Conservation (phyloP, 2,113 vertebrate genomes). For the Puntigrus tetrazona region DNA sequence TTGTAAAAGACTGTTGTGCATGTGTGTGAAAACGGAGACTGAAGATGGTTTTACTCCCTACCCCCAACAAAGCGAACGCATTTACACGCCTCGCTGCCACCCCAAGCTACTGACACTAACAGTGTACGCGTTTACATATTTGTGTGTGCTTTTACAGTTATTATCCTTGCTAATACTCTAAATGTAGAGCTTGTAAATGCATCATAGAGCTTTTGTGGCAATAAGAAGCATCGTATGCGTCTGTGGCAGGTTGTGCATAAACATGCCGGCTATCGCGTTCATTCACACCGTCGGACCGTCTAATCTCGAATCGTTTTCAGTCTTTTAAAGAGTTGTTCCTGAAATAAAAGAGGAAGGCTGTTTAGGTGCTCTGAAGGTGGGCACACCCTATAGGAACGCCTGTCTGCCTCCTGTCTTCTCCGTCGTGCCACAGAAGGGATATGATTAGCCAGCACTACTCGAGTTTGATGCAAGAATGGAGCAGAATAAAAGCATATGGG, state of each 20-base stretch:
- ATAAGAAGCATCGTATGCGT: neutral
- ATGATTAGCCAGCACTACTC: conserved; percentile 53
- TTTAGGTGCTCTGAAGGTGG: conserved; percentile 23
- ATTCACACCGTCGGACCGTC: neutral
- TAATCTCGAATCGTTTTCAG: neutral
- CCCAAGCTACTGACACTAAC: conserved; percentile 36
- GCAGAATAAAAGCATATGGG: conserved; percentile 44
- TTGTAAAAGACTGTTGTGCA: neutral
- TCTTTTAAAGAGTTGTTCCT: conserved; percentile 27
- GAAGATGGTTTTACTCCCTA: conserved; percentile 48
- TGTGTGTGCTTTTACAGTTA: conserved; percentile 23
- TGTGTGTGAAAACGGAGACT: neutral
- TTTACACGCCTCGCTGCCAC: conserved; percentile 53
- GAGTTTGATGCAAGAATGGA: conserved; percentile 43
- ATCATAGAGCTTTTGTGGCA: neutral
- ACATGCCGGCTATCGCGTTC: neutral
- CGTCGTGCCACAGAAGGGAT: conserved; percentile 47
- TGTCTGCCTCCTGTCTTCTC: conserved; percentile 42
- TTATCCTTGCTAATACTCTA: conserved; percentile 14
- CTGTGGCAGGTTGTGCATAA: neutral
- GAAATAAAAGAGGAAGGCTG: conserved; percentile 7
- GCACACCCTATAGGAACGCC: conserved; percentile 55
- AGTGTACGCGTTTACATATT: conserved; percentile 5
- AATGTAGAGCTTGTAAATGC: conserved; percentile 9
- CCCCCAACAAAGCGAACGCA: conserved; percentile 53